A percentile compares a stretch with the other conserved stretches of the same genome.
Conservation (phyloP, 2,888 invertebrate species). For the Chamaedrilus cognettii region DNA sequence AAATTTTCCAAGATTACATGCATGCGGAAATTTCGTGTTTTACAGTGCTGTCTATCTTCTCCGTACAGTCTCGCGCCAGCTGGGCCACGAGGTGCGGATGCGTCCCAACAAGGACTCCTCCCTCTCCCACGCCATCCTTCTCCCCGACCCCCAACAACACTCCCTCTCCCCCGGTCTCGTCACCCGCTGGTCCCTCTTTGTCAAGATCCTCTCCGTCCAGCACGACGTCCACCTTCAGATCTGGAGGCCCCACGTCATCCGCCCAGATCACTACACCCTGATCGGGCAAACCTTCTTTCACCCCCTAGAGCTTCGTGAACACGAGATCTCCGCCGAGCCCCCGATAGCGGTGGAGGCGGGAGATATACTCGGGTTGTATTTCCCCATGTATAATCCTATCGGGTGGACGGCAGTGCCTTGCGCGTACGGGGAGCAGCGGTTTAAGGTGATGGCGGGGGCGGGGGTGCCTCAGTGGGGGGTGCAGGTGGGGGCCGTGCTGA, state of each 20-base stretch:
- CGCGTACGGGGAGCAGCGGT: constrained; percentile 30
- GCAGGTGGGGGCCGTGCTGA: constrained; percentile 25
- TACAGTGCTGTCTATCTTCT: too few relatives aligned
- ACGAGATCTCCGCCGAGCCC: constrained; percentile 28
- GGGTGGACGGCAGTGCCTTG: constrained; percentile 38
- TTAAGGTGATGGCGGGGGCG: constrained; percentile 17
- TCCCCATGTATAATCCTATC: constrained; percentile 35
- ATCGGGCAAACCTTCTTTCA: constrained; percentile 35
- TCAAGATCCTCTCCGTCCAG: constrained; percentile 34
- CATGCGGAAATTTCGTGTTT: too few relatives aligned
- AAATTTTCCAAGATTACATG: too few relatives aligned
- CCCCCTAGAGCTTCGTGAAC: constrained; percentile 32
- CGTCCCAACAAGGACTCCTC: constrained; percentile 25
- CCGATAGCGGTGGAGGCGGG: constrained; percentile 25
- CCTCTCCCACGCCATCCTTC: constrained; percentile 26
- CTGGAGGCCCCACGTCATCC: constrained; percentile 29
- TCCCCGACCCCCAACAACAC: constrained; percentile 35
- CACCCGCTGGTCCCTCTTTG: constrained; percentile 34
- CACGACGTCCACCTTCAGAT: constrained; percentile 33
- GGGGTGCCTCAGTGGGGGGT: constrained; percentile 13
- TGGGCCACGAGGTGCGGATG: constrained; percentile 37
- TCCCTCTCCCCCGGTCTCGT: constrained; percentile 26
- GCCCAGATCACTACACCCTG: constrained; percentile 27
- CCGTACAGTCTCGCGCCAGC: too few relatives aligned
- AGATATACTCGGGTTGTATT: constrained; percentile 38